Base-by-base conservation (phyloP, 1,140 invertebrate genomes). In the Listronotus oregonensis region DNA sequence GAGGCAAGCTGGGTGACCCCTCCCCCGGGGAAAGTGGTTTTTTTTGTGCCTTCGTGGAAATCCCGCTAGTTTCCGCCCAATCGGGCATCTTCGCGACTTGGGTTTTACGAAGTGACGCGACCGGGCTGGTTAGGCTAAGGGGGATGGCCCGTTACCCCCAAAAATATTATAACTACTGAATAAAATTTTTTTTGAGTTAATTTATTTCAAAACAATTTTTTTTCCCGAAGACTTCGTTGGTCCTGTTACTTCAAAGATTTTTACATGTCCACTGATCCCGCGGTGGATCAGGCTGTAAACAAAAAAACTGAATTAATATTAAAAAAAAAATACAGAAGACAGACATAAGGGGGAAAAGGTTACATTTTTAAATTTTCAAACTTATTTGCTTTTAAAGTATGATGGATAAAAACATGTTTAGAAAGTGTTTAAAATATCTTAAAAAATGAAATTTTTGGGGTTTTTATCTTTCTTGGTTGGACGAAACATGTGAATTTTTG, bases 261-360 rank as follows among this genome's bases (percentile, higher is more conserved):
- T 91, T 73, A 91, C 95, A 98, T 97, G 79, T 98, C 94, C 71
- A 98, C 91, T 70, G 90, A 90, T 51, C 93, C 93, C 82, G 95
- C 11, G 95, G 95, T 89, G 49, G 95, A 78, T 96, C 94, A 46
- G 92, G 92, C 94, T 97, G 82, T 9, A 75, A 77, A 60, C 27
- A 67, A 70, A 71, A 65, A n/a, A n/a, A n/a, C n/a, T n/a, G 58
- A 49, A 8, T 39, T 32, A 50, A 1, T 32, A n/a, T 18, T 50
- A 8, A 2, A 5, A 14, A 44, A n/a, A n/a, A n/a, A n/a, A n/a
- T n/a, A n/a, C n/a, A n/a, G n/a, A n/a, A n/a, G n/a, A n/a, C n/a
- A n/a, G n/a, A n/a, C n/a, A n/a, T n/a, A n/a, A n/a, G n/a, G n/a
- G n/a, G n/a, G n/a, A n/a, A n/a, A n/a, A n/a, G n/a, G n/a, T n/a